phyloP scores from a whole-genome alignment of 35 echinoderm and acorn worm genomes.

The Amphiura filiformis region DNA sequence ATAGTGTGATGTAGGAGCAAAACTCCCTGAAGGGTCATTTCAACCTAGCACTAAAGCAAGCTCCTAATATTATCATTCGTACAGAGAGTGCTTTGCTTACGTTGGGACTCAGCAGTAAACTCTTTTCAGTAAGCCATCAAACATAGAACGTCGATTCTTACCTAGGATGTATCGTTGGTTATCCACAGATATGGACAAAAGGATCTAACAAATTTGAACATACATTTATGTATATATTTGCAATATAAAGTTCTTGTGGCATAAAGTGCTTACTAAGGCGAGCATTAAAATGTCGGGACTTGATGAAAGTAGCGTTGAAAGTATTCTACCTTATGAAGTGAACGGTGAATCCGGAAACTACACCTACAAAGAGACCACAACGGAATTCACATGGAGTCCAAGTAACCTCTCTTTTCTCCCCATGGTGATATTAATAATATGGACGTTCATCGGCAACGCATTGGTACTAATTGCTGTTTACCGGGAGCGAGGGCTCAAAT shows the following conservation, averaged over 20 bases:
- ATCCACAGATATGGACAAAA: not conserved
- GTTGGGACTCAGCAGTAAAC: not conserved
- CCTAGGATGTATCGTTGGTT: not conserved
- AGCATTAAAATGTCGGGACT: not conserved
- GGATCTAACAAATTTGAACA: too few relatives aligned
- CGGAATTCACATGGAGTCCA: not conserved
- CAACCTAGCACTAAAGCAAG: not conserved
- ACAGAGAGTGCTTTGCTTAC: not conserved
- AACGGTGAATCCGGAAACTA: not conserved
- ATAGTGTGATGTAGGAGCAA: not conserved
- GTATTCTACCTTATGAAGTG: not conserved
- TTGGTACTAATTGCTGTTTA: constrained; percentile 95
- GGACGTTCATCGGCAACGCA: constrained; percentile 94
- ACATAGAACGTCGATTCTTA: not conserved
- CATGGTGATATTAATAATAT: constrained; percentile 67
- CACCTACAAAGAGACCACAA: not conserved
- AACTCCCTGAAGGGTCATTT: not conserved
- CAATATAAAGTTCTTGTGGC: too few relatives aligned
- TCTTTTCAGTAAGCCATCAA: not conserved
- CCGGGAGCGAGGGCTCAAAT: constrained; percentile 81
- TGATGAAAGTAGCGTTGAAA: not conserved
- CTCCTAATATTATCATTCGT: not conserved
- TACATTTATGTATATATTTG: too few relatives aligned
- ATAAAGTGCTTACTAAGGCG: too few relatives aligned
- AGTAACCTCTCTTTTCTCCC: constrained; percentile 53